Conservation (phyloP, 2,888 invertebrate genomes). For the Rambutsinella grinnellia region DNA sequence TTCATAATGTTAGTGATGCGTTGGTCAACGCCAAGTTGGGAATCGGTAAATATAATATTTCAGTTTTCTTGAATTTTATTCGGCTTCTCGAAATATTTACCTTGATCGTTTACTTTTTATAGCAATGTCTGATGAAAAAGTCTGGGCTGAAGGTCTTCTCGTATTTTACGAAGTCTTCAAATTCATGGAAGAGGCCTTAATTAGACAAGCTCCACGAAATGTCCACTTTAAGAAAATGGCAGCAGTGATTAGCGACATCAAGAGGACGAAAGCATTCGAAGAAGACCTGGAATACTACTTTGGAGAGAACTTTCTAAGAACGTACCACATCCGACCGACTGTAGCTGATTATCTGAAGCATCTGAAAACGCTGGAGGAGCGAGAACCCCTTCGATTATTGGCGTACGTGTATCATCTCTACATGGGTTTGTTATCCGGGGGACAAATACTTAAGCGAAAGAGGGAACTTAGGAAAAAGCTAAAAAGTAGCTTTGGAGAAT, state of each 20-base stretch:
- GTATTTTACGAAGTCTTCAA: conserved; percentile 84
- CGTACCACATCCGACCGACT: conserved; percentile 72
- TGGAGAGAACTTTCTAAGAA: conserved; percentile 74
- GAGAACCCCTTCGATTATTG: conserved; percentile 76
- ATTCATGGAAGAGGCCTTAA: conserved; percentile 78
- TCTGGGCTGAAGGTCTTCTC: conserved; percentile 84
- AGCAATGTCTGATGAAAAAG: conserved; percentile 79
- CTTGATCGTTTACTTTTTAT: conserved; percentile 66
- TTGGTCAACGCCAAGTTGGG: conserved; percentile 85
- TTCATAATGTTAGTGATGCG: conserved; percentile 82
- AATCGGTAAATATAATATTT: conserved; percentile 74
- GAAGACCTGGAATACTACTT: conserved; percentile 78
- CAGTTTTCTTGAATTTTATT: background rate
- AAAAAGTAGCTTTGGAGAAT: conserved; percentile 37
- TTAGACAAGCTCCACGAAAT: conserved; percentile 68
- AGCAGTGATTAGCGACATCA: conserved; percentile 71
- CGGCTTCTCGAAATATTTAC: background rate
- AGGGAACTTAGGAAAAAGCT: conserved; percentile 70
- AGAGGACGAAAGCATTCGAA: conserved; percentile 80
- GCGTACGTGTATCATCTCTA: conserved; percentile 86
- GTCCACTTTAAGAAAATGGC: conserved; percentile 69
- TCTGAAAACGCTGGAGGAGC: conserved; percentile 75
- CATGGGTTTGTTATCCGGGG: conserved; percentile 76
- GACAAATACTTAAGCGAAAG: conserved; percentile 81
- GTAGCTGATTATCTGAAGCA: conserved; percentile 79